Base-by-base conservation (phyloP, 2,888 invertebrate species). In the Agelastica alni region DNA sequence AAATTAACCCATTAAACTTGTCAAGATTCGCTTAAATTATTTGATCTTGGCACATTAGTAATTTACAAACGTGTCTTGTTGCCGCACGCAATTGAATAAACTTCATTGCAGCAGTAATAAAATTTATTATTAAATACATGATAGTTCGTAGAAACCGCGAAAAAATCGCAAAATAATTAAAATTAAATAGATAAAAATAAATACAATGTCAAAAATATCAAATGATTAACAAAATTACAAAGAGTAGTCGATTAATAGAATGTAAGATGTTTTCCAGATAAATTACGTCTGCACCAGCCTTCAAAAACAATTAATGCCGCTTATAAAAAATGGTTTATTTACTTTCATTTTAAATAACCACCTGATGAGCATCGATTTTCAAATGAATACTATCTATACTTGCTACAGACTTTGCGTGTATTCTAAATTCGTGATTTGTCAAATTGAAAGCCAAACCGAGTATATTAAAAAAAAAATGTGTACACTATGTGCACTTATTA, bases 41-140 rank as follows among this genome's bases (percentile, higher is more conserved):
- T 22, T 6, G 22, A 42, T 41, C 32, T 49, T 49, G 49, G 49
- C 49, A 49, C 49, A 32, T 49, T 22, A 49, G 49, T 49, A 49
- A 49, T 49, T 49, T 30, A 13, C 13, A 9, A 49, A 49, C 32
- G 10, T 32, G 30, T 10, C 28, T 32, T 36, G 41, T 46, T 46
- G 46, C 37, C 22, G 30, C 10, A n/a, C n/a, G n/a, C n/a, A n/a
- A n/a, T n/a, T n/a, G n/a, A n/a, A n/a, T n/a, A n/a, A n/a, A n/a
- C n/a, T n/a, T n/a, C n/a, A n/a, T n/a, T n/a, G n/a, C n/a, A n/a
- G n/a, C n/a, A n/a, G n/a, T n/a, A n/a, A n/a, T n/a, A n/a, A n/a
- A n/a, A n/a, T n/a, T n/a, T n/a, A n/a, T n/a, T n/a, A n/a, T n/a
- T n/a, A 46, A 46, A 26, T 31, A 46, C 13, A 36, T 46, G 46